Base-by-base conservation (phyloP, 1,140 invertebrate species). In the Bombus superbus region DNA sequence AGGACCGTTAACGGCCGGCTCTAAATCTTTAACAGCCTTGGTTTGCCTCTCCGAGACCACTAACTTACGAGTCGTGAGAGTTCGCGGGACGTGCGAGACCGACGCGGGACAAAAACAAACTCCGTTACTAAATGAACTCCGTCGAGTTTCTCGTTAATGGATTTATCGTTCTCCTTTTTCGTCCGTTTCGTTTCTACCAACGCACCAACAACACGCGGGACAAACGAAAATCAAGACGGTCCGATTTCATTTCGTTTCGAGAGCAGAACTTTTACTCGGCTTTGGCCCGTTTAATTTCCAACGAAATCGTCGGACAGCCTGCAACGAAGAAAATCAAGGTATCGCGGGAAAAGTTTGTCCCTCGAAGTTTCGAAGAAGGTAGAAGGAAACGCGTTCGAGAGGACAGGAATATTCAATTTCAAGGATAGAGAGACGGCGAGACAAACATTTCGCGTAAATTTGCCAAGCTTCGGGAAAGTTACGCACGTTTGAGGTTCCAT, bases 21-120 rank as follows among this genome's bases (percentile, higher is more conserved):
- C 89, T 91, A 91, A 91, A 91, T 91, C 90, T 91, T 90, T 85
- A 88, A 90, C 89, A 87, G 87, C 88, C 76, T 75, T 76, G 80
- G 84, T 82, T 74, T 86, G 87, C 88, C 88, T 89, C 88, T 85
- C 89, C 82, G 85, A 86, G 87, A 79, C 81, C 88, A 90, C 81
- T 90, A 90, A 90, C 86, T 90, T 89, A 90, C 90, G 68, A 89
- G 88, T 88, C 89, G 88, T 90, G 88, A 90, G 89, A 90, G 89
- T 81, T 79, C 71, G 81, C 75, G 78, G 64, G 78, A 72, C 68
- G 87, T 88, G 78, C 87, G 87, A 79, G 86, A 89, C 73, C 77
- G 73, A 73, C 85, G 76, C 62, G 69, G 57, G 76, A 79, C 88
- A 89, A 89, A 89, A 89, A 89, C 88, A 89, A 89, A 89, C 87